phyloP scores from a whole-genome alignment of 2,888 invertebrate genomes.

The Drosophila kanekoi region DNA sequence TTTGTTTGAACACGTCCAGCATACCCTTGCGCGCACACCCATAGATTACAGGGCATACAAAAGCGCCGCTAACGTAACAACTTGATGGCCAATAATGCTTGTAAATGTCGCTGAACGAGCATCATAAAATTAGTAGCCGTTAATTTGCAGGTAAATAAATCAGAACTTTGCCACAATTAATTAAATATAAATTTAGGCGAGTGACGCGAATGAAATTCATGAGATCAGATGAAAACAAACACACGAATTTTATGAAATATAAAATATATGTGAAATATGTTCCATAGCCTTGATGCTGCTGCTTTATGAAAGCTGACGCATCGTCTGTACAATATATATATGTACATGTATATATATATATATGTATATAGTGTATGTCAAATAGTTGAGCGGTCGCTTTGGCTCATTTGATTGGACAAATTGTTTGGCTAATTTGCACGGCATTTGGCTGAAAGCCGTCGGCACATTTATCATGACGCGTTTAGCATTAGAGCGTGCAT shows the following conservation, averaged over 20 bases:
- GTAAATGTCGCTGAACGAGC: neutral
- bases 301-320: slow-evolving; percentile 51
- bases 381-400: slow-evolving; percentile 28
- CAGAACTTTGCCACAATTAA: slow-evolving; percentile 9
- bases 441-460: slow-evolving; percentile 66
- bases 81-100: slow-evolving; percentile 6
- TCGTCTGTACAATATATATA: slow-evolving; percentile 9
- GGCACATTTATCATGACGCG: slow-evolving; percentile 67
- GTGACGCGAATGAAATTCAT: slow-evolving; percentile 16
- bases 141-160: slow-evolving; percentile 21
- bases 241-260: slow-evolving; percentile 2
- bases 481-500: slow-evolving; percentile 42
- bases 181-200: slow-evolving; percentile 14
- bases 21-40: neutral
- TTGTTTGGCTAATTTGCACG: slow-evolving; percentile 71
- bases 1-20: neutral
- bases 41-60: neutral
- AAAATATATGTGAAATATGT: slow-evolving; percentile 4
- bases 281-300: slow-evolving; percentile 40
- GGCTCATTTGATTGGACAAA: slow-evolving; percentile 62
- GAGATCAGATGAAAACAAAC: slow-evolving; percentile 5
- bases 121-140: slow-evolving; percentile 5
- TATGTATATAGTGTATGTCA: slow-evolving; percentile 9
- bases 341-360: neutral
- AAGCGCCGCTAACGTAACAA: neutral